Evolutionary conservation across 2,113 vertebrate species (phyloP), one percentile per base, ranked within the genome.

Genomic region (Phaetusa simplex): DNA sequence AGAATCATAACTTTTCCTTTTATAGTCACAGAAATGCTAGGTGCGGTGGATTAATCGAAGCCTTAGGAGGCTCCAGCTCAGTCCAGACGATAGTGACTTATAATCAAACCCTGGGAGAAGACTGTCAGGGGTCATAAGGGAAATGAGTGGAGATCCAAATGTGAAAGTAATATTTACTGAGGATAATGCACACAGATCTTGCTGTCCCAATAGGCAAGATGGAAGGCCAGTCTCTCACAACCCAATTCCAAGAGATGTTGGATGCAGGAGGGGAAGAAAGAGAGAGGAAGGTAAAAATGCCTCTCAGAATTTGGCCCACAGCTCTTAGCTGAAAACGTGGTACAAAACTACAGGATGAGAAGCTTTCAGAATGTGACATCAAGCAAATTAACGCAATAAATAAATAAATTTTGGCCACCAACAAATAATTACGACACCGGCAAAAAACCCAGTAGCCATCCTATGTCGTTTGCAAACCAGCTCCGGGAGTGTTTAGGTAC

Each of bases 1-100:
- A 95, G 96, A 98, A 96, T 96, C 61, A 95, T 96, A 97, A 97
- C 93, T 95, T 98, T 96, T 96, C 90, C 97, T 97, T 97, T 98
- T 96, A 97, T 94, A 97, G 97, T 84, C 59, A 32, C 76, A 80
- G 79, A 88, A 97, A 96, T 93, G 94, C 89, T 94, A 98, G 97
- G 92, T 94, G 81, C 52, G 2, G 69, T 72, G 92, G 95, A 97
- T 97, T 97, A 96, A 98, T 96, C 86, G 82, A 97, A 97, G 91
- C 61, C 95, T 62, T 71, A 53, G 66, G 87, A 96, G 67, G 50
- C 82, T 96, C 90, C 58, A 96, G 90, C 72, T 91, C 29, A 16
- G 94, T 91, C 80, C 95, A 95, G 66, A 66, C 74, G 92, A 42
- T 5, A 72, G 72, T 22, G 47, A 72, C 86, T 91, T 83, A 58